Percentiles rank a stretch among this genome's conserved stretches.
Conservation (phyloP, 2,888 invertebrate species). For the Clunio marinus region DNA sequence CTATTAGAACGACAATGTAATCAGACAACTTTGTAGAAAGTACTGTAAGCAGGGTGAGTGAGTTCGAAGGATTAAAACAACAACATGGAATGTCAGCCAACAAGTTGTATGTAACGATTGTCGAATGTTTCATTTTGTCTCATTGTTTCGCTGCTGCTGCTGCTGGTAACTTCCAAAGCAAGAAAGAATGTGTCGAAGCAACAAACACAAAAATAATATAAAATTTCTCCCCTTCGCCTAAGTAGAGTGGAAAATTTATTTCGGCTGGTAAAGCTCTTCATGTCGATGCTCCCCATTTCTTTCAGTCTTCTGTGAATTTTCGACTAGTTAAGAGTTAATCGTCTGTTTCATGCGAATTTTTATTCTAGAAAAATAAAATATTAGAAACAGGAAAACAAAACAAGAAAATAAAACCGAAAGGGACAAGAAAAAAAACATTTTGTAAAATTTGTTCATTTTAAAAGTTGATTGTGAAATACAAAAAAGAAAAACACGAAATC, state of each 20-base stretch:
- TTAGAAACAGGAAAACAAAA: not conserved
- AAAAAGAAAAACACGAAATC: no score
- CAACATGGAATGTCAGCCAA: no score
- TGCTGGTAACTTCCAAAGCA: not conserved
- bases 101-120: not conserved
- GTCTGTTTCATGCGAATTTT: slow-evolving; percentile 12
- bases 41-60: not conserved
- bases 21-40: not conserved
- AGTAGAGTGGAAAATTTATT: slow-evolving; percentile 5
- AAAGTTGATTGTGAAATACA: no score
- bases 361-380: slow-evolving; percentile 4
- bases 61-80: not conserved
- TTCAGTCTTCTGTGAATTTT: slow-evolving; percentile 38
- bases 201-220: not conserved
- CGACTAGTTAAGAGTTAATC: slow-evolving; percentile 36
- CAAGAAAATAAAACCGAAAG: not conserved
- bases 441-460: no score
- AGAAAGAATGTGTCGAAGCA: not conserved
- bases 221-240: not conserved
- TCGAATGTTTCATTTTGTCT: no score
- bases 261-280: not conserved
- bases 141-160: not conserved
- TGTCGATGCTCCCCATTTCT: not conserved
- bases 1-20: not conserved
- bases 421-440: not conserved